Percentiles rank a stretch among this genome's conserved stretches.
These are phyloP conservation scores for Psammodynastes pulverulentus DNA, from an alignment of 2,113 vertebrate genomes.

Conservation along the genomic window DNA sequence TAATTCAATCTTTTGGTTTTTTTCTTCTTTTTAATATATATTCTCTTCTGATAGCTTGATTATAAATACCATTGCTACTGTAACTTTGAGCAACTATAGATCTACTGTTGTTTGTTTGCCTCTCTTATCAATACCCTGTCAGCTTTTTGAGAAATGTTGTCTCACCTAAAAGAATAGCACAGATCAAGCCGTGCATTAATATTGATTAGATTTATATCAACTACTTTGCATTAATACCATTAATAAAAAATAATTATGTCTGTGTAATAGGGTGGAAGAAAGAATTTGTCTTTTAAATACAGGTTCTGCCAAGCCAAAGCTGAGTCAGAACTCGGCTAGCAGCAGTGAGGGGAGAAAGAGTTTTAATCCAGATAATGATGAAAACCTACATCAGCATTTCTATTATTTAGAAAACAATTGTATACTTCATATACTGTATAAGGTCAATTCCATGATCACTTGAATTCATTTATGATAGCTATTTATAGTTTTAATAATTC, in stretches of 20 bases:
- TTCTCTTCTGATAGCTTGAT: background rate
- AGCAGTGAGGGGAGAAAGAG: background rate
- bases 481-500: background rate
- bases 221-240: background rate
- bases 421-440: background rate
- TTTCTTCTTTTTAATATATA: background rate
- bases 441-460: background rate
- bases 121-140: conserved; percentile 3
- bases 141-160: conserved; percentile 18
- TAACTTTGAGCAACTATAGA: conserved; percentile 3
- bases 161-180: conserved; percentile 3
- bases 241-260: conserved; percentile 10
- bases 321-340: background rate
- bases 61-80: conserved; percentile 13
- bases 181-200: conserved; percentile 6
- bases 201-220: background rate
- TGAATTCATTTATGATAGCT: background rate
- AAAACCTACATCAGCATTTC: background rate
- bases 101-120: conserved; percentile 11
- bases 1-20: background rate
- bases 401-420: background rate
- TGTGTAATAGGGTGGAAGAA: background rate
- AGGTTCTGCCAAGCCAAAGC: background rate
- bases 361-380: background rate
- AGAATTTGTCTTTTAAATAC: background rate